Conservation (phyloP, 1,140 invertebrate genomes). For the Conus ventricosus region DNA sequence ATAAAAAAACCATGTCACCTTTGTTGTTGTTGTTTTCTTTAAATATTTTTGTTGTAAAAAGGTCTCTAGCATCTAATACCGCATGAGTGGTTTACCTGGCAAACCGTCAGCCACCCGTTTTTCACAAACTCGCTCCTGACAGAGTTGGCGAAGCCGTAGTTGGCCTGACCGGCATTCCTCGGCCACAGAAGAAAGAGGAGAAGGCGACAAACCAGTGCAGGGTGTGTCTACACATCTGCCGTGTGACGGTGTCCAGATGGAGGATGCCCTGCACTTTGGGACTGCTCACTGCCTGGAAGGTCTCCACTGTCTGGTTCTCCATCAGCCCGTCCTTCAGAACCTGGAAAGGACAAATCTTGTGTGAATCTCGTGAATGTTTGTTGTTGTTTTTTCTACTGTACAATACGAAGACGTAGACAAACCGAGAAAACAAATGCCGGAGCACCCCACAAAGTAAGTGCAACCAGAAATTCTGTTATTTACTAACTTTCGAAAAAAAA, state of each 20-base stretch:
- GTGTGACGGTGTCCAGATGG: slow-evolving; percentile 84
- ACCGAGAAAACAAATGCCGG: no score
- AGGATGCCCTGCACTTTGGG: slow-evolving; percentile 82
- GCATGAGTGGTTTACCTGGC: slow-evolving; percentile 76
- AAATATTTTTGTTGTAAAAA: no score
- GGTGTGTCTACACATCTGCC: slow-evolving; percentile 80
- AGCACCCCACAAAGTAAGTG: no score
- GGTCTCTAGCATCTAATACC: no score
- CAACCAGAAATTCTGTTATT: no score
- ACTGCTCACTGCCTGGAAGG: slow-evolving; percentile 83
- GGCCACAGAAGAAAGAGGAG: slow-evolving; percentile 94
- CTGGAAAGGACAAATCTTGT: slow-evolving; percentile 52
- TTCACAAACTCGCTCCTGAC: slow-evolving; percentile 95
- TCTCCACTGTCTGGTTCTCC: slow-evolving; percentile 88
- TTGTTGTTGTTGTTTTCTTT: no score
- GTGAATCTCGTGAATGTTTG: no score
- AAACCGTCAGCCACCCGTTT: slow-evolving; percentile 85
- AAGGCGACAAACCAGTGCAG: slow-evolving; percentile 93
- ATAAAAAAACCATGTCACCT: no score
- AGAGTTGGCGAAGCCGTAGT: slow-evolving; percentile 97
- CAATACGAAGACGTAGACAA: no score
- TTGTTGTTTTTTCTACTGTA: no score
- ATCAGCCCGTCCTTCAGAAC: slow-evolving; percentile 90
- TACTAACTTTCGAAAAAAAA: no score
- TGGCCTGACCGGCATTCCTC: slow-evolving; percentile 96